Percentiles rank a stretch among this genome's conserved stretches.
These are phyloP conservation scores for Limnephilus lunatus DNA, from an alignment of 2,888 invertebrate species.

Conservation along the genomic window DNA sequence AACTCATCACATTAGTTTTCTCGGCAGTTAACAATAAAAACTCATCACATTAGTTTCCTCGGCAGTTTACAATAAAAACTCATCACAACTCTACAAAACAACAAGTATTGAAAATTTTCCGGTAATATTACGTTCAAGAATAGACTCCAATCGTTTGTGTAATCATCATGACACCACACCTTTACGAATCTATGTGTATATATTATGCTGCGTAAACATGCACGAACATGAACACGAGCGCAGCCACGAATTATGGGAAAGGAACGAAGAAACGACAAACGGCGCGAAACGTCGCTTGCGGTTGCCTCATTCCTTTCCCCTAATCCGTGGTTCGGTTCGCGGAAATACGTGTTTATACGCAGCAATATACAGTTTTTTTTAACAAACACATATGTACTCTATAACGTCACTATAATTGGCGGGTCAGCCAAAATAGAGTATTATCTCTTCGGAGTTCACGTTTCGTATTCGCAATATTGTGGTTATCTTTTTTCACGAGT, in stretches of 20 bases:
- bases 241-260: too few species aligned
- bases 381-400: not conserved
- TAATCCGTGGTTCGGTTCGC: too few species aligned
- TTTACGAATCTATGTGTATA: not conserved
- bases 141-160: not conserved
- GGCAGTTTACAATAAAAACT: not conserved
- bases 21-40: not conserved
- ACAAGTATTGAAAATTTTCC: not conserved
- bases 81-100: not conserved
- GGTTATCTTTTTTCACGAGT: not conserved
- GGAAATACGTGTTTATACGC: too few species aligned
- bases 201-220: too few species aligned
- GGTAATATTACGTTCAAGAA: not conserved
- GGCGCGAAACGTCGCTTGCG: too few species aligned
- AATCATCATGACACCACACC: not conserved
- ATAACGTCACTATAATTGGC: not conserved
- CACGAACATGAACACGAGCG: too few species aligned
- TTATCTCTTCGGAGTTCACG: not conserved
- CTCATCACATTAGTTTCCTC: too few species aligned
- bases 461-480: not conserved
- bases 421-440: not conserved
- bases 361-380: not conserved
- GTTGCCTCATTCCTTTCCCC: too few species aligned
- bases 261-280: too few species aligned
- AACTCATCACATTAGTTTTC: not conserved